These are phyloP conservation scores for Haliclona indistincta DNA, from an alignment of 37 sponge, comb jelly and placozoan species.

Conservation along the genomic window DNA sequence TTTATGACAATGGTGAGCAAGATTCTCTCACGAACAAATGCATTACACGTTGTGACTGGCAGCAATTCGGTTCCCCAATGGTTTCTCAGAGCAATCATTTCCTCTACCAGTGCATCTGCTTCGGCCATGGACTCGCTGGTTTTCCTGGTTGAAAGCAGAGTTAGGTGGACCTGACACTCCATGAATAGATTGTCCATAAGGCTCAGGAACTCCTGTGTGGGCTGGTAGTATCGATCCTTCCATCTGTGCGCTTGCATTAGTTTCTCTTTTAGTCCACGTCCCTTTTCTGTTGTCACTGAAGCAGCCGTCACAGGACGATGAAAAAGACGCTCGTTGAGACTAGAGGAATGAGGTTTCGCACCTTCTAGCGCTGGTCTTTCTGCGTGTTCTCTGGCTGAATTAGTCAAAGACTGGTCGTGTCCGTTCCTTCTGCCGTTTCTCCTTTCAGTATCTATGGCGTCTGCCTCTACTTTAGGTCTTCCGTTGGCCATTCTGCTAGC, in stretches of 20 bases:
- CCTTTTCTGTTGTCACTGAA: conserved; percentile 19
- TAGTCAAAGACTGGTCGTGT: no score
- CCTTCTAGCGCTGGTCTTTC: no score
- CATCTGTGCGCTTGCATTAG: conserved; percentile 42
- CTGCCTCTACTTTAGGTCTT: no score
- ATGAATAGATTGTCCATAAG: conserved; percentile 64
- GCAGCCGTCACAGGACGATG: no score
- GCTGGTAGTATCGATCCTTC: conserved; percentile 34
- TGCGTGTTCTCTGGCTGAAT: no score
- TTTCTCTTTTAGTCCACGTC: conserved; percentile 15
- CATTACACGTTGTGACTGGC: conserved; percentile 57
- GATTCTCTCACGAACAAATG: conserved; percentile 61
- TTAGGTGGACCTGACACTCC: conserved; percentile 62
- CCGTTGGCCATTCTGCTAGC: no score
- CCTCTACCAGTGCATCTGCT: conserved; percentile 47
- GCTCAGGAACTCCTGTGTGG: conserved; percentile 39
- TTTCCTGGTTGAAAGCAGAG: conserved; percentile 36
- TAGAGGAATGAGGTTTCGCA: no score
- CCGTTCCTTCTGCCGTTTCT: no score
- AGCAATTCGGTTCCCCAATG: conserved; percentile 57
- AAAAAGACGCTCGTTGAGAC: no score
- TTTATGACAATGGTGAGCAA: conserved; percentile 16
- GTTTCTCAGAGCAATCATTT: conserved; percentile 56
- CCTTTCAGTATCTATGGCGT: no score
- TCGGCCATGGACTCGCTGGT: conserved; percentile 38